Conservation (phyloP, 2,888 invertebrate species). For the Drosophila yooni region DNA sequence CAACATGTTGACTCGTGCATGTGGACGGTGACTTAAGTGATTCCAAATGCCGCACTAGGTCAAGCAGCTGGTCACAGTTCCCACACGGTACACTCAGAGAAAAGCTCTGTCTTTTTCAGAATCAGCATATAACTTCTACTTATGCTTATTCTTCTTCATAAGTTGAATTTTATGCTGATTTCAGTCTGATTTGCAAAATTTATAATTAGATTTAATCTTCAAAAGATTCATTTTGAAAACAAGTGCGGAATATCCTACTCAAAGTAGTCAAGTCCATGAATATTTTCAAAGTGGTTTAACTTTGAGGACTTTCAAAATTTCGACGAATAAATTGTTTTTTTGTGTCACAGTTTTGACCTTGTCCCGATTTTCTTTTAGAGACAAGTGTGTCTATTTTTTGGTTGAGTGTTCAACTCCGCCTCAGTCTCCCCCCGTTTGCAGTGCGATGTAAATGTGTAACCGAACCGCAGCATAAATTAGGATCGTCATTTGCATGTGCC, state of each 20-base stretch:
- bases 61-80: conserved; percentile 62
- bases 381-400: not conserved
- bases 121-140: not conserved
- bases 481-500: conserved; percentile 72
- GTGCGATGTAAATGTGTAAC: conserved; percentile 68
- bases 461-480: conserved; percentile 79
- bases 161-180: not conserved
- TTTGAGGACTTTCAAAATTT: not conserved
- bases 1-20: conserved; percentile 75
- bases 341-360: not conserved
- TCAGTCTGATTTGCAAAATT: not conserved
- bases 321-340: not conserved
- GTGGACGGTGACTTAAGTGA: conserved; percentile 68
- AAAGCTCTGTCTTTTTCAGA: not conserved
- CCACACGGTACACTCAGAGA: conserved; percentile 10
- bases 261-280: not conserved
- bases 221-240: not conserved
- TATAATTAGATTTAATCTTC: not conserved
- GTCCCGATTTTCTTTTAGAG: not conserved
- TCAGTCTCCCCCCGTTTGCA: not conserved
- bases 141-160: not conserved
- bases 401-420: not conserved
- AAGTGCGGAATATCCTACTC: not conserved
- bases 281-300: not conserved
- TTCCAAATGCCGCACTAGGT: conserved; percentile 63